Percentiles rank a stretch among this genome's conserved stretches.
These are phyloP conservation scores for Xiphydria camelus DNA, from an alignment of 2,888 invertebrate species.

Conservation along the genomic window DNA sequence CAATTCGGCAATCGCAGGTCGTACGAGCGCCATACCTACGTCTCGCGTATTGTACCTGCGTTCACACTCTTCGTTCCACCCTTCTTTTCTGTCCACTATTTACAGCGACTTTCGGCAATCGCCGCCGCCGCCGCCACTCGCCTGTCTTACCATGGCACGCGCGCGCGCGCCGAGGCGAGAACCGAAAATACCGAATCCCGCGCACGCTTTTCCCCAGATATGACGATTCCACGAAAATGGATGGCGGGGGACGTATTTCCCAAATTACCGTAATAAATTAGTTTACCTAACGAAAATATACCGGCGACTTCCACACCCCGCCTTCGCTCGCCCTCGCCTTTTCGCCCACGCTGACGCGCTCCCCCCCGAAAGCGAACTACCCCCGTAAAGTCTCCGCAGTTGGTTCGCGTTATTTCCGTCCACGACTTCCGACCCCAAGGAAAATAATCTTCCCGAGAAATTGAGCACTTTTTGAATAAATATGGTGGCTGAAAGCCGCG, in stretches of 20 bases:
- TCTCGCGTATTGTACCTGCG: too few species aligned
- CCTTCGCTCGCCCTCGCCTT: conserved; percentile 4
- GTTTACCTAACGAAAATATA: conserved; percentile 24
- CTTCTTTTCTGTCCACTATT: too few species aligned
- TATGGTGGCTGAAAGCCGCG: conserved; percentile 18
- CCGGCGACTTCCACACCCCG: conserved; percentile 6
- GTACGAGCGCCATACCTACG: background rate
- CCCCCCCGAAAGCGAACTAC: conserved; percentile 7
- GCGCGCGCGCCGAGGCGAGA: background rate
- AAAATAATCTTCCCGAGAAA: conserved; percentile 30
- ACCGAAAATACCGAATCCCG: too few species aligned
- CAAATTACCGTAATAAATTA: conserved; percentile 19
- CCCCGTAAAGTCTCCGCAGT: conserved; percentile 19
- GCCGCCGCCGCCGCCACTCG: too few species aligned
- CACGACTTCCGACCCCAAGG: conserved; percentile 13
- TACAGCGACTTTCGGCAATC: too few species aligned
- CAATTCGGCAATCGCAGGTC: conserved; percentile 17
- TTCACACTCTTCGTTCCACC: too few species aligned
- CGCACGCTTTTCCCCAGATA: conserved; percentile 12
- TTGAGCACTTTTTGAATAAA: conserved; percentile 30
- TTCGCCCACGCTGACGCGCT: background rate
- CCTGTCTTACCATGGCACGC: too few species aligned
- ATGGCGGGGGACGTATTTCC: conserved; percentile 16
- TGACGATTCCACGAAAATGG: conserved; percentile 18
- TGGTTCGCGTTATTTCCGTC: conserved; percentile 16